phyloP scores from a whole-genome alignment of 2,797 vertebrate genomes.

The Acanthurus lineatus region DNA sequence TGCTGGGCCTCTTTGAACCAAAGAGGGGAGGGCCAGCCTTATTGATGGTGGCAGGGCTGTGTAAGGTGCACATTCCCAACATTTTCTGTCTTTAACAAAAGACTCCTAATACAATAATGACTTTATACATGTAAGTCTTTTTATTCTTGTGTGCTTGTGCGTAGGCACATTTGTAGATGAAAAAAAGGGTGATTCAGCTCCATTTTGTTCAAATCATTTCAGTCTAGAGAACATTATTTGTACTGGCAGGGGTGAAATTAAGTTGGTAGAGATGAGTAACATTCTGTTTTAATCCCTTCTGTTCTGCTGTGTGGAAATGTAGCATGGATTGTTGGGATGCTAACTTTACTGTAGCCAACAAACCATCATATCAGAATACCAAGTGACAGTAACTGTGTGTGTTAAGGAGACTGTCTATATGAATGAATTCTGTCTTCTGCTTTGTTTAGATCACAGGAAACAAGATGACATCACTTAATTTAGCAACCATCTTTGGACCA shows the following conservation, averaged over 20 bases:
- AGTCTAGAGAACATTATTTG: conserved; percentile 1
- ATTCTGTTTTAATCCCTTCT: neutral
- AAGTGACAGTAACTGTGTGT: neutral
- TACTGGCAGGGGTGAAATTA: neutral
- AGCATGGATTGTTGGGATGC: neutral
- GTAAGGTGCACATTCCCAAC: conserved; percentile 55
- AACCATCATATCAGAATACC: neutral
- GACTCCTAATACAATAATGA: conserved; percentile 19
- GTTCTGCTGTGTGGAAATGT: neutral
- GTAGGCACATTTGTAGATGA: neutral
- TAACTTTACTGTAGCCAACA: neutral
- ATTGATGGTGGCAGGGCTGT: conserved; percentile 48
- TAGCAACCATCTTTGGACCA: conserved; percentile 98
- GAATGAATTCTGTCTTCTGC: conserved; percentile 10
- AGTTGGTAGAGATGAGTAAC: too few species aligned
- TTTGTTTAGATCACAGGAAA: conserved; percentile 92
- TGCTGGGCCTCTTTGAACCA: conserved; percentile 39
- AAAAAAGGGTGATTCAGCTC: conserved; percentile 15
- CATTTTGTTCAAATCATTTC: conserved; percentile 19
- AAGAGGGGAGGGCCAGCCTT: conserved; percentile 31
- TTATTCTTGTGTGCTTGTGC: conserved; percentile 4
- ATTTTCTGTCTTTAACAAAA: conserved; percentile 27
- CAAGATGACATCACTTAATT: conserved; percentile 97
- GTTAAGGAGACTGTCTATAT: neutral
- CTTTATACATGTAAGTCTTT: neutral